Evolutionary conservation across 2,888 invertebrate species (phyloP).

Genomic region (Perdita meconis): DNA sequence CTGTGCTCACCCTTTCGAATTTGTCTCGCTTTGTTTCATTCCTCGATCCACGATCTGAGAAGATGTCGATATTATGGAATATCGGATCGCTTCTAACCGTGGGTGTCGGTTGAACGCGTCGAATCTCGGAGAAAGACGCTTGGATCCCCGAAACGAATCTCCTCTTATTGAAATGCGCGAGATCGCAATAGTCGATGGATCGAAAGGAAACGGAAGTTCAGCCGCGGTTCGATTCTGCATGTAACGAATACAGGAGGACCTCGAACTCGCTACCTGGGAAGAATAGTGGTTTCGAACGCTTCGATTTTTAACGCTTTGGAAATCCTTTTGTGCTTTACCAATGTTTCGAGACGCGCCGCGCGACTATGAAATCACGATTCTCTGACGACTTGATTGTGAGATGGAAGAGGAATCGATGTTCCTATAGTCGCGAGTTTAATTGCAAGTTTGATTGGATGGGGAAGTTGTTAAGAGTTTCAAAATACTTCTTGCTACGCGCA

Average conservation of each 20-base stretch:
- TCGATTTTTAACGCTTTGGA: constrained; percentile 13
- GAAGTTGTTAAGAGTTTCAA: neutral
- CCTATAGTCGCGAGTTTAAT: neutral
- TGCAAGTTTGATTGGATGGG: neutral
- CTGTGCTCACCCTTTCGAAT: constrained; percentile 14
- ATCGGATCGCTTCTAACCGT: constrained; percentile 13
- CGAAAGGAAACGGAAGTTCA: neutral
- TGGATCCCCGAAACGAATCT: too few species aligned
- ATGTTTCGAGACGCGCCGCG: neutral
- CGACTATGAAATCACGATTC: too few species aligned
- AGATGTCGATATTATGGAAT: constrained; percentile 20
- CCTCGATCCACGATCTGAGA: neutral
- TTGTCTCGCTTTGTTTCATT: constrained; percentile 33
- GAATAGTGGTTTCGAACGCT: constrained; percentile 16
- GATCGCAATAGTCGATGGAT: constrained; percentile 5
- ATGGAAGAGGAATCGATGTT: constrained; percentile 2
- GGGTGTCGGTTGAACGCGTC: too few species aligned
- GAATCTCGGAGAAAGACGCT: neutral
- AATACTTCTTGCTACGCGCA: neutral
- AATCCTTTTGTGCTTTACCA: neutral
- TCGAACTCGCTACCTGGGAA: neutral
- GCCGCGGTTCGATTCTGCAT: neutral
- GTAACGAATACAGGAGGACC: neutral
- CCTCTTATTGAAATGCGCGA: too few species aligned
- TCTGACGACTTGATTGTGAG: too few species aligned